phyloP scores from a whole-genome alignment of 2,797 vertebrate species.

The Cynodonichthys magdalenae region DNA sequence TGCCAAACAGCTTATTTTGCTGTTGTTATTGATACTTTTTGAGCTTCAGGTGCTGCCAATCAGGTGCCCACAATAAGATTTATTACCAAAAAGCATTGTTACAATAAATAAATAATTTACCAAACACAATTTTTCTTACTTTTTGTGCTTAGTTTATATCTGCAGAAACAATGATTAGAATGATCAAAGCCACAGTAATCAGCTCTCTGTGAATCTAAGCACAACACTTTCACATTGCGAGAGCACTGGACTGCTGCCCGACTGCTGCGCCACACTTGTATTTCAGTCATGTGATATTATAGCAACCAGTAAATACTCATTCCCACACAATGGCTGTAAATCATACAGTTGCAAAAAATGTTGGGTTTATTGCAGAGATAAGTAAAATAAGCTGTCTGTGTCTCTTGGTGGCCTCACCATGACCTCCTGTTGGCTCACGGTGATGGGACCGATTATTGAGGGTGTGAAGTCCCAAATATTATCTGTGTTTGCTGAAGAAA shows the following conservation, averaged over 20 bases:
- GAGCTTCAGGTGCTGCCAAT: no score
- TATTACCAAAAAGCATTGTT: no score
- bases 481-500: slow-evolving; percentile 43
- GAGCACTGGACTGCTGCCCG: slow-evolving; percentile 38
- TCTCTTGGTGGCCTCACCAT: slow-evolving; percentile 47
- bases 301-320: slow-evolving; percentile 64
- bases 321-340: slow-evolving; percentile 74
- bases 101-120: no score
- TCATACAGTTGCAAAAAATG: slow-evolving; percentile 48
- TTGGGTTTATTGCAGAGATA: slow-evolving; percentile 46
- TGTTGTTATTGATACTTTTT: no score
- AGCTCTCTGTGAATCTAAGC: slow-evolving; percentile 77
- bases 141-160: slow-evolving; percentile 4
- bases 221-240: slow-evolving; percentile 67
- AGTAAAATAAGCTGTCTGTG: slow-evolving; percentile 57
- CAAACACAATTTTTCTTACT: no score
- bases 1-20: no score
- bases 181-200: slow-evolving; percentile 75
- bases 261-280: slow-evolving; percentile 19
- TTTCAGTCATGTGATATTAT: slow-evolving; percentile 68
- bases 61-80: no score
- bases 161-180: slow-evolving; percentile 75
- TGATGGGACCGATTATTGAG: slow-evolving; percentile 53
- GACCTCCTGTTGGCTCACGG: slow-evolving; percentile 49
- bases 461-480: slow-evolving; percentile 42